Conservation (phyloP, 2,797 vertebrate genomes). For the Melanotaenia parkinsoni region DNA sequence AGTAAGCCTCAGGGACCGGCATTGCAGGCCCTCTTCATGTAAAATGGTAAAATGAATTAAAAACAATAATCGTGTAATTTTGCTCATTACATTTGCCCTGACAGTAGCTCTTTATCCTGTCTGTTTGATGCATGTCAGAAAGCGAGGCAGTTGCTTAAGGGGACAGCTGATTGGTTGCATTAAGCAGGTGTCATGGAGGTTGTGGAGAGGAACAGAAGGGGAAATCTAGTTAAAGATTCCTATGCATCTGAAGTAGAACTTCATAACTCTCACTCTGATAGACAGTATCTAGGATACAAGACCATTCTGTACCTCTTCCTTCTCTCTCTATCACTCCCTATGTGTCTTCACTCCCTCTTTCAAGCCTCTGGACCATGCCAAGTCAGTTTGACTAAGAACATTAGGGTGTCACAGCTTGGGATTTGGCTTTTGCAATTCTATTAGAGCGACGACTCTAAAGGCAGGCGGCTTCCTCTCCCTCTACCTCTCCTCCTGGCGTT, state of each 20-base stretch:
- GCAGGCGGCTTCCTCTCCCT: constrained; percentile 62
- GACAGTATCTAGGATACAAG: constrained; percentile 71
- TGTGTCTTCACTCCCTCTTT: constrained; percentile 52
- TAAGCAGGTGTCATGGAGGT: constrained; percentile 63
- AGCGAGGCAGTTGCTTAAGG: constrained; percentile 34
- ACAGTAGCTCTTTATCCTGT: constrained; percentile 58
- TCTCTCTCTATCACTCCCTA: constrained; percentile 27
- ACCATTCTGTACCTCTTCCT: constrained; percentile 37
- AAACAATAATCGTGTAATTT: constrained; percentile 74
- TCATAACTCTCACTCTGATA: constrained; percentile 60
- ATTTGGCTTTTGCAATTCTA: constrained; percentile 81
- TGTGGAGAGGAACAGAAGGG: constrained; percentile 59
- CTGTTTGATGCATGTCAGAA: constrained; percentile 65
- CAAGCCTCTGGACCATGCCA: constrained; percentile 66
- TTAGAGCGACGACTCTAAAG: constrained; percentile 72
- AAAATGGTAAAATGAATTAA: constrained; percentile 73
- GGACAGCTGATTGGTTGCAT: constrained; percentile 50
- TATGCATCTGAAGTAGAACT: constrained; percentile 63
- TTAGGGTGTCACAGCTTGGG: constrained; percentile 81
- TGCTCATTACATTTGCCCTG: constrained; percentile 61
- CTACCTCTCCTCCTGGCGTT: constrained; percentile 69
- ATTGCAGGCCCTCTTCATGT: constrained; percentile 55
- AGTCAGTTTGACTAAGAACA: constrained; percentile 79
- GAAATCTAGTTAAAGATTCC: constrained; percentile 62
- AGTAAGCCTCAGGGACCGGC: constrained; percentile 61